These are phyloP conservation scores for Yasuhikotakia modesta DNA, from an alignment of 2,797 vertebrate species.

Conservation along the genomic window DNA sequence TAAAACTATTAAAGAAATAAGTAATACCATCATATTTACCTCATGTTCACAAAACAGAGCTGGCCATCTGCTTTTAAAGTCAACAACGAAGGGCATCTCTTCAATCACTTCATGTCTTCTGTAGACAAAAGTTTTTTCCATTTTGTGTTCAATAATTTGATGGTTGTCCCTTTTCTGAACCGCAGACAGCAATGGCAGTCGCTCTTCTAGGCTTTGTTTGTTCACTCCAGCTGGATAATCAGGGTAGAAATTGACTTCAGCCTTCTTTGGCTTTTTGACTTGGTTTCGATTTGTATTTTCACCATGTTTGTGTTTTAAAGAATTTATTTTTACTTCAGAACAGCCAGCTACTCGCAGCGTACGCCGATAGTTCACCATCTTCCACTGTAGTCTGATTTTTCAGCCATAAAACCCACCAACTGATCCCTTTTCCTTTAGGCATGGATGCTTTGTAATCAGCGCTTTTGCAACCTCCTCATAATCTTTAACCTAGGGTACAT, in stretches of 20 bases:
- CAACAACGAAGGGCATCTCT: too few species aligned
- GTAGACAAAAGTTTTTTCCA: too few species aligned
- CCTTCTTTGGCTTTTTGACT: neutral
- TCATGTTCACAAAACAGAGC: too few species aligned
- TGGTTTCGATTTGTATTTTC: neutral
- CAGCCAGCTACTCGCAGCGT: neutral
- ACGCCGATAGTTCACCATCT: neutral
- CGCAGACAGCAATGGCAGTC: too few species aligned
- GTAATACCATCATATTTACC: too few species aligned
- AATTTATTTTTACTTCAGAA: slow-evolving; percentile 2
- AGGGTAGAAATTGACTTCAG: slow-evolving; percentile 4
- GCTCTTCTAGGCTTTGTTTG: too few species aligned
- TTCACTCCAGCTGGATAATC: neutral
- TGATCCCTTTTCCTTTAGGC: slow-evolving; percentile 9
- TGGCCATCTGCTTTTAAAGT: too few species aligned
- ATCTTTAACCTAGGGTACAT: neutral
- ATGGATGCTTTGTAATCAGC: neutral
- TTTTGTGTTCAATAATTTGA: too few species aligned
- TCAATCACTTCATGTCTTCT: too few species aligned
- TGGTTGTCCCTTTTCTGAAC: too few species aligned
- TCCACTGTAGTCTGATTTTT: neutral
- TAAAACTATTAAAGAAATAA: too few species aligned
- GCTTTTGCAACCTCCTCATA: neutral
- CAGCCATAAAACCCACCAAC: neutral
- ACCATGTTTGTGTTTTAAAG: slow-evolving; percentile 6